These are phyloP conservation scores for Neotoxoptera formosana DNA, from an alignment of 1,140 invertebrate species.

Conservation along the genomic window DNA sequence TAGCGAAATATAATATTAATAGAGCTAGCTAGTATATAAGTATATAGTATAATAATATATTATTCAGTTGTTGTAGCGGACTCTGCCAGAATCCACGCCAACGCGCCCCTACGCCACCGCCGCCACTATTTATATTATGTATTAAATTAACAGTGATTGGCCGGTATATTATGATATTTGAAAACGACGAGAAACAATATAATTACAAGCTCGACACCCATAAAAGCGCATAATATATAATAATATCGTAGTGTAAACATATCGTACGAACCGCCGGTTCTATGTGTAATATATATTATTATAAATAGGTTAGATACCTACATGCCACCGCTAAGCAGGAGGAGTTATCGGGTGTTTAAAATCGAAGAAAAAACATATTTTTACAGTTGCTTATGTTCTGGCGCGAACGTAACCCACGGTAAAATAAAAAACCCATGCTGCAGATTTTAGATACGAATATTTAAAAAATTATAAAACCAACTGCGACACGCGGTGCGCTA, in stretches of 20 bases:
- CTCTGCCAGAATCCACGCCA: neutral
- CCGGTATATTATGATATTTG: neutral
- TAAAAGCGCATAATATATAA: neutral
- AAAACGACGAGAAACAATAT: neutral
- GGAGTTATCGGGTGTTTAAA: neutral
- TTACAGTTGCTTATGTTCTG: too few species aligned
- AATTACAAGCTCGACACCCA: neutral
- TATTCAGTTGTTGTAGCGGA: neutral
- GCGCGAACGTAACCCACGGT: too few species aligned
- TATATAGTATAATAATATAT: too few species aligned
- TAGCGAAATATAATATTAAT: neutral
- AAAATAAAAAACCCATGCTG: neutral
- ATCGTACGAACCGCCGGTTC: neutral
- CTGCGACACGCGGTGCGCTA: neutral
- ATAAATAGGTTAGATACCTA: neutral
- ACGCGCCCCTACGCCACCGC: neutral
- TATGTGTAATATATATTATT: neutral
- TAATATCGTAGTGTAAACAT: neutral
- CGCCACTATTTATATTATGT: neutral
- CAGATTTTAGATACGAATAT: neutral
- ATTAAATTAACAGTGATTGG: neutral
- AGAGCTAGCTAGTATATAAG: neutral
- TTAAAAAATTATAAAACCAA: neutral
- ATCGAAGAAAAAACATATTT: too few species aligned
- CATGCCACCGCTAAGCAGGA: neutral